A percentile compares a stretch with the other conserved stretches of the same genome.
Evolutionary conservation across 2,888 invertebrate species (phyloP).

Genomic region (Molorchus minor): DNA sequence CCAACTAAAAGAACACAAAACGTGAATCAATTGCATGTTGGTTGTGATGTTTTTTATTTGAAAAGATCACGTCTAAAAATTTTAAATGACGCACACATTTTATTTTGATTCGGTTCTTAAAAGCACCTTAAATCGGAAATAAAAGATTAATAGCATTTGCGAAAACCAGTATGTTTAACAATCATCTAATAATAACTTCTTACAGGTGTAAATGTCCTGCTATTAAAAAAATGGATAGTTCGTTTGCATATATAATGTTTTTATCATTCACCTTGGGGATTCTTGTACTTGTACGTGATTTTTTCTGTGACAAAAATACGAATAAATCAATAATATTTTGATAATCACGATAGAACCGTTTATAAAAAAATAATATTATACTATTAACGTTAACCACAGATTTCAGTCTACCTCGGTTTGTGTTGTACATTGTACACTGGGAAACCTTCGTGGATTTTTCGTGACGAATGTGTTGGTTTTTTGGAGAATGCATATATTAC

Average conservation of each 20-base stretch:
- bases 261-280: conserved; percentile 6
- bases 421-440: no score
- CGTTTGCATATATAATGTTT: neutral
- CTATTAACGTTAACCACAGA: no score
- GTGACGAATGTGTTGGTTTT: no score
- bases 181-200: conserved; percentile 4
- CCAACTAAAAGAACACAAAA: no score
- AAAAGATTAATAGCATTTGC: neutral
- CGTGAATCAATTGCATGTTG: no score
- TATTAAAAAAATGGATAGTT: neutral
- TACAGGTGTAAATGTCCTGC: conserved; percentile 7
- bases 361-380: conserved; percentile 2
- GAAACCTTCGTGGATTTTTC: no score
- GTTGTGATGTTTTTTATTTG: no score
- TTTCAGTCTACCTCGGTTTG: no score
- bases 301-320: conserved; percentile 1
- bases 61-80: neutral
- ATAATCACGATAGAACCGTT: conserved; percentile 23
- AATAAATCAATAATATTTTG: conserved; percentile 9
- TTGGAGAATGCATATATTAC: no score
- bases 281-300: conserved; percentile 5
- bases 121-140: neutral
- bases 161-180: conserved; percentile 1
- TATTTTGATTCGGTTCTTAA: neutral
- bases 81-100: neutral